Evolutionary conservation across 2,797 vertebrate species (phyloP).

Genomic region (Labeo calbasu): DNA sequence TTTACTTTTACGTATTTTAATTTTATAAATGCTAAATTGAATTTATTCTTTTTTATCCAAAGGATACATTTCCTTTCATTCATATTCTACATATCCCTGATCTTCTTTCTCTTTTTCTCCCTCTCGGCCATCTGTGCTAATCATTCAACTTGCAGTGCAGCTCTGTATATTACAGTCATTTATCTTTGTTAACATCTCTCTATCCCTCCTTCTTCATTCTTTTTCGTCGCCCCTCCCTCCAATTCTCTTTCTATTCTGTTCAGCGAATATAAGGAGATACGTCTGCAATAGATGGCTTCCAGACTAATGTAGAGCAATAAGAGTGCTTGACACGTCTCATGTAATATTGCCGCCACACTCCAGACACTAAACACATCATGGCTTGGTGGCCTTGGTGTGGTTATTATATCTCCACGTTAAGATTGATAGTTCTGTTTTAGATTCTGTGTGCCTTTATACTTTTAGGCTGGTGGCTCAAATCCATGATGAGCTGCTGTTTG

Average conservation of each 20-base stretch:
- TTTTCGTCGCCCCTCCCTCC: neutral
- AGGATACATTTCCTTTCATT: neutral
- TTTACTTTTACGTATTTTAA: neutral
- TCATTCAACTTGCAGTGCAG: neutral
- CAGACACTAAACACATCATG: slow-evolving; percentile 33
- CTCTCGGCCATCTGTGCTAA: slow-evolving; percentile 8
- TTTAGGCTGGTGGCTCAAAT: slow-evolving; percentile 90
- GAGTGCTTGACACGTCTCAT: slow-evolving; percentile 26
- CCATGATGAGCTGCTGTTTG: slow-evolving; percentile 91
- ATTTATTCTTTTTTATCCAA: neutral
- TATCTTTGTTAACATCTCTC: slow-evolving; percentile 29
- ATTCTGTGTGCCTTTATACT: slow-evolving; percentile 29
- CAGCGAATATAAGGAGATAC: neutral
- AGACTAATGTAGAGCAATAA: slow-evolving; percentile 3
- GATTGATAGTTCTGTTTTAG: slow-evolving; percentile 24
- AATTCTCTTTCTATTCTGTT: slow-evolving; percentile 4
- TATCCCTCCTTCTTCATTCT: neutral
- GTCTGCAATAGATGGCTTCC: slow-evolving; percentile 26
- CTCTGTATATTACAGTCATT: slow-evolving; percentile 29
- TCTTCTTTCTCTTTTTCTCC: neutral
- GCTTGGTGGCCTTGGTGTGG: slow-evolving; percentile 14
- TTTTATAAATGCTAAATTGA: neutral
- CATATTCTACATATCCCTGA: neutral
- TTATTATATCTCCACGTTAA: neutral
- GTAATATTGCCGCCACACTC: slow-evolving; percentile 36